These are phyloP conservation scores for Orchesella flavescens DNA, from an alignment of 2,888 invertebrate species.

Conservation along the genomic window DNA sequence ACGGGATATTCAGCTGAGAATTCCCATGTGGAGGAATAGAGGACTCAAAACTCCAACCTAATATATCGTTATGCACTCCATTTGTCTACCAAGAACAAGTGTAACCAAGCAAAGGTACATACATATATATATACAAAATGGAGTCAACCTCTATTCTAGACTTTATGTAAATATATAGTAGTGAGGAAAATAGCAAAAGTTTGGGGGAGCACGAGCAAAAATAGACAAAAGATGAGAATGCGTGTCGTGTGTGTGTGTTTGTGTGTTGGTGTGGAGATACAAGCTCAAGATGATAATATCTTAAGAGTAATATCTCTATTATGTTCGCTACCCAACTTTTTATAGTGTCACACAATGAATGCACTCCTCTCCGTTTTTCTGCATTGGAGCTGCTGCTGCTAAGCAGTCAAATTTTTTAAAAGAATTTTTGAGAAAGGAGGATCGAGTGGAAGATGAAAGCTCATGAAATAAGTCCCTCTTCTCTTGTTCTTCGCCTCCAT, in stretches of 20 bases:
- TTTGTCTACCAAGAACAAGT: neutral
- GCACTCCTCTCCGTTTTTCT: no score
- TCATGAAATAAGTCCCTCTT: no score
- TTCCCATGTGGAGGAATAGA: neutral
- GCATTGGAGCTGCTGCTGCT: no score
- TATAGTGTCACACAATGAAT: no score
- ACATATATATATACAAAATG: neutral
- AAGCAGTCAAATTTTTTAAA: no score
- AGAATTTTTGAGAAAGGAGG: no score
- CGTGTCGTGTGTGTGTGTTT: neutral
- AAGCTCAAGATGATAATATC: neutral
- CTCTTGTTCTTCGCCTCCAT: no score
- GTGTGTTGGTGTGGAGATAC: neutral
- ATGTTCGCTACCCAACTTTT: neutral
- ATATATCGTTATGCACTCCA: neutral
- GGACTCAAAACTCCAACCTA: neutral
- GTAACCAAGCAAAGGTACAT: neutral
- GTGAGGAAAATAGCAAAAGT: neutral
- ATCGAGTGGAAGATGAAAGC: no score
- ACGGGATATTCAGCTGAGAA: slow-evolving; percentile 19
- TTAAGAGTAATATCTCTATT: slow-evolving; percentile 8
- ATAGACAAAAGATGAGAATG: neutral
- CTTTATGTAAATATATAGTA: neutral
- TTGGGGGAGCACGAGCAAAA: neutral
- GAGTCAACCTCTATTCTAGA: neutral